Percentiles rank a stretch among this genome's conserved stretches.
phyloP scores from a whole-genome alignment of 2,113 vertebrate genomes.

The Psittacula cyanocephala region DNA sequence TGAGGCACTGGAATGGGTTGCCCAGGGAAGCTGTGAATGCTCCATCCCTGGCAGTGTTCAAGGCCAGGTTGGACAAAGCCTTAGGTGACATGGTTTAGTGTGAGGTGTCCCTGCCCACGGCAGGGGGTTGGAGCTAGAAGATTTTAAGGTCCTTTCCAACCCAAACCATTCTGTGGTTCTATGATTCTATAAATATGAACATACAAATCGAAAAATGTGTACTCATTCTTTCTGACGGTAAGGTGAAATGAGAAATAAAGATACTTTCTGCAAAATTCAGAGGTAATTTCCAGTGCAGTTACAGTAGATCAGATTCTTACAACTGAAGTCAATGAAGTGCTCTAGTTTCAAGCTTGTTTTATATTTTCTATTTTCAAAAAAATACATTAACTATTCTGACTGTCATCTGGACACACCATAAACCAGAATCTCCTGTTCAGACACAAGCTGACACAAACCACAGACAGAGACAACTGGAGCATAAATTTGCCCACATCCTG shows the following conservation, averaged over 20 bases:
- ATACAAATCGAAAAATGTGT: not conserved
- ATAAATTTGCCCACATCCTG: conserved; percentile 46
- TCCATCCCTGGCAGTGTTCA: not conserved
- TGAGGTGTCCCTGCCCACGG: not conserved
- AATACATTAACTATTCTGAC: not conserved
- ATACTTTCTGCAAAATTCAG: not conserved
- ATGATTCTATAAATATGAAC: not conserved
- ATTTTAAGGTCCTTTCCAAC: not conserved
- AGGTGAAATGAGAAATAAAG: not conserved
- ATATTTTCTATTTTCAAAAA: not conserved
- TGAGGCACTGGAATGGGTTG: not conserved
- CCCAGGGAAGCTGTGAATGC: not conserved
- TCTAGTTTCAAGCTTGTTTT: not conserved
- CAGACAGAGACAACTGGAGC: conserved; percentile 28
- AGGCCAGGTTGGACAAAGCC: not conserved
- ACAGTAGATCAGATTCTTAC: not conserved
- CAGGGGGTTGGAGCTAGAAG: not conserved
- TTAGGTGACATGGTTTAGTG: not conserved
- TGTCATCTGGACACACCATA: not conserved
- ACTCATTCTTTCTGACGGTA: not conserved
- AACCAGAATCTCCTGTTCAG: conserved; percentile 12
- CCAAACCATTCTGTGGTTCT: not conserved
- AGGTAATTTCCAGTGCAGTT: not conserved
- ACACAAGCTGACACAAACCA: conserved; percentile 32
- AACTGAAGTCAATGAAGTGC: not conserved